Evolutionary conservation across 2,113 vertebrate genomes (phyloP).

Genomic region (Gadus chalcogrammus): DNA sequence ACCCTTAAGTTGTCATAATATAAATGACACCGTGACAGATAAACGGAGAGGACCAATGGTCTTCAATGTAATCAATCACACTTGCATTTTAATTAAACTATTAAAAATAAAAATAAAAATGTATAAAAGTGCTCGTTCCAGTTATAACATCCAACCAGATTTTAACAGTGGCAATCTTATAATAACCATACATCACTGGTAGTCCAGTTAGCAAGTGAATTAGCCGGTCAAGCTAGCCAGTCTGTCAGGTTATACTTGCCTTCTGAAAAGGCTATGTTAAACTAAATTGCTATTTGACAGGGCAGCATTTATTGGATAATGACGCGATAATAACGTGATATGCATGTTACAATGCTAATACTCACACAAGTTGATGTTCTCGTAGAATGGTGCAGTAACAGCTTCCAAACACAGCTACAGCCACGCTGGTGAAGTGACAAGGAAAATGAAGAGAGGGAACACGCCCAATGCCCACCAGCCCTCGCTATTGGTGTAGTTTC

Average conservation of each 20-base stretch:
- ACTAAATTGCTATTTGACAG: neutral
- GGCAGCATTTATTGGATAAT: neutral
- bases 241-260: slow-evolving; percentile 2
- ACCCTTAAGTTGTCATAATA: too few species aligned
- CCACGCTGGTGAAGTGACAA: slow-evolving; percentile 54
- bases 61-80: too few species aligned
- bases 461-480: slow-evolving; percentile 24
- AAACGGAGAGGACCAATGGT: too few species aligned
- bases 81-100: too few species aligned
- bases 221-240: slow-evolving; percentile 26
- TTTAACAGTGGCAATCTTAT: too few species aligned
- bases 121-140: too few species aligned
- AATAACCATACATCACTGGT: neutral
- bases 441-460: neutral
- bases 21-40: too few species aligned
- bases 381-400: slow-evolving; percentile 23
- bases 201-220: neutral
- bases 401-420: slow-evolving; percentile 28
- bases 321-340: neutral
- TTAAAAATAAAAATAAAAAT: too few species aligned
- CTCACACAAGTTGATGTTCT: slow-evolving; percentile 54
- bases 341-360: neutral
- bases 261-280: neutral
- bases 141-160: too few species aligned
- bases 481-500: slow-evolving; percentile 40